These are phyloP conservation scores for Sinocyclocheilus anophthalmus DNA, from an alignment of 2,113 vertebrate genomes.

Conservation along the genomic window DNA sequence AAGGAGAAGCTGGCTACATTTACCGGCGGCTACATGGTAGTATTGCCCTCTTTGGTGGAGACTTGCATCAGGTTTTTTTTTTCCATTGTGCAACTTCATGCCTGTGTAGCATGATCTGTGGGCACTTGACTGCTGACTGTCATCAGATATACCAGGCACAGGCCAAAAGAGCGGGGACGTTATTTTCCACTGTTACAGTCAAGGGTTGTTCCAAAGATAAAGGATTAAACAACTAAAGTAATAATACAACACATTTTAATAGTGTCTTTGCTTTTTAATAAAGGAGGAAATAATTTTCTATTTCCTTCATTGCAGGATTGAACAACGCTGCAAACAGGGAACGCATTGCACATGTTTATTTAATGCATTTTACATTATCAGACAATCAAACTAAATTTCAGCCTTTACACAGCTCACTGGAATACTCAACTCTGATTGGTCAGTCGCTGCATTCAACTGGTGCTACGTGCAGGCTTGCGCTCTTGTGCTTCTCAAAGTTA, in stretches of 20 bases:
- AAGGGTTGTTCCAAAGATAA: not conserved
- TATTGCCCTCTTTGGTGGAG: conserved; percentile 37
- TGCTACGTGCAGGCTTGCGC: too few relatives aligned
- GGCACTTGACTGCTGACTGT: conserved; percentile 32
- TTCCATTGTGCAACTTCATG: conserved; percentile 36
- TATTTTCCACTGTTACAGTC: conserved; percentile 37
- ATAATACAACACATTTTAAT: not conserved
- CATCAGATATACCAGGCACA: conserved; percentile 33
- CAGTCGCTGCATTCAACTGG: not conserved
- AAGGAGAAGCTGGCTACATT: conserved; percentile 18
- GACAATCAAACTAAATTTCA: not conserved
- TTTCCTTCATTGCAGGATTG: not conserved
- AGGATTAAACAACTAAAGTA: not conserved
- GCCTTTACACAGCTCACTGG: not conserved
- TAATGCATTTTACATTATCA: not conserved
- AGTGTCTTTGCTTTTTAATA: not conserved
- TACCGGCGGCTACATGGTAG: not conserved
- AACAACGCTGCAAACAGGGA: not conserved
- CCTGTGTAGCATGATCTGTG: conserved; percentile 28
- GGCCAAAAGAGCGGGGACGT: conserved; percentile 9
- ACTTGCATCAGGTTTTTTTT: conserved; percentile 41
- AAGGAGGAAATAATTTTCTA: not conserved
- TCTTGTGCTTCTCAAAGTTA: too few relatives aligned
- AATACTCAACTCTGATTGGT: not conserved
- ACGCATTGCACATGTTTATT: not conserved